A percentile compares a stretch with the other conserved stretches of the same genome.
Evolutionary conservation across 1,140 invertebrate genomes (phyloP).

Genomic region (Drosophila seguyi): DNA sequence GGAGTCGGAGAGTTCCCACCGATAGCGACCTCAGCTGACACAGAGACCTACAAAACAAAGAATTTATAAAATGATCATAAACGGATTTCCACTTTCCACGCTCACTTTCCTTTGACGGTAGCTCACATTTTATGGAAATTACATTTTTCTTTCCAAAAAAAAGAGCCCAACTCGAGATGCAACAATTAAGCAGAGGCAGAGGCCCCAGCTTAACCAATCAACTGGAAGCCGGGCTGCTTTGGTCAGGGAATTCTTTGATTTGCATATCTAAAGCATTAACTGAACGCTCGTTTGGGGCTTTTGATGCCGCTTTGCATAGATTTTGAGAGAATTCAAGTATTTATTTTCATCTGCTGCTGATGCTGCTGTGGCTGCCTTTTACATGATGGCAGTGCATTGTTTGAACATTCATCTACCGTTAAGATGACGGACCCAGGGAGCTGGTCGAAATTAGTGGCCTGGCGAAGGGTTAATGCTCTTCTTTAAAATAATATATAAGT

Average conservation of each 20-base stretch:
- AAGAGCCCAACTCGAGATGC: constrained; percentile 13
- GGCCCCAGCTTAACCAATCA: constrained; percentile 54
- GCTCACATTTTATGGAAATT: constrained; percentile 73
- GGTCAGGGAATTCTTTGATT: constrained; percentile 59
- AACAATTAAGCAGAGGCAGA: constrained; percentile 68
- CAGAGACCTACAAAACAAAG: constrained; percentile 41
- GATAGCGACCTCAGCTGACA: constrained; percentile 35
- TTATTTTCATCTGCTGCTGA: constrained; percentile 56
- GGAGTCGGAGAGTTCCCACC: constrained; percentile 34
- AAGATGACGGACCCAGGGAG: constrained; percentile 21
- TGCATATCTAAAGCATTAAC: constrained; percentile 80
- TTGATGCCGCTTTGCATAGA: constrained; percentile 76
- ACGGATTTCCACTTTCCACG: constrained; percentile 63
- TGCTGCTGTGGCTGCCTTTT: constrained; percentile 35
- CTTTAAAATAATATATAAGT: background rate
- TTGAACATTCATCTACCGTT: constrained; percentile 71
- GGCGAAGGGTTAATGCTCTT: constrained; percentile 17
- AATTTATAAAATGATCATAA: constrained; percentile 42
- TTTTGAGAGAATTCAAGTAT: constrained; percentile 69
- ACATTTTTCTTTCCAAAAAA: background rate
- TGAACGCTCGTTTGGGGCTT: constrained; percentile 61
- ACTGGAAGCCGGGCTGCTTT: constrained; percentile 34
- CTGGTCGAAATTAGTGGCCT: background rate
- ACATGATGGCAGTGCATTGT: constrained; percentile 62
- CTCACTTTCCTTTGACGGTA: constrained; percentile 71